These are phyloP conservation scores for Hystrix brachyura DNA, from an alignment of 2,113 vertebrate species.

Conservation along the genomic window DNA sequence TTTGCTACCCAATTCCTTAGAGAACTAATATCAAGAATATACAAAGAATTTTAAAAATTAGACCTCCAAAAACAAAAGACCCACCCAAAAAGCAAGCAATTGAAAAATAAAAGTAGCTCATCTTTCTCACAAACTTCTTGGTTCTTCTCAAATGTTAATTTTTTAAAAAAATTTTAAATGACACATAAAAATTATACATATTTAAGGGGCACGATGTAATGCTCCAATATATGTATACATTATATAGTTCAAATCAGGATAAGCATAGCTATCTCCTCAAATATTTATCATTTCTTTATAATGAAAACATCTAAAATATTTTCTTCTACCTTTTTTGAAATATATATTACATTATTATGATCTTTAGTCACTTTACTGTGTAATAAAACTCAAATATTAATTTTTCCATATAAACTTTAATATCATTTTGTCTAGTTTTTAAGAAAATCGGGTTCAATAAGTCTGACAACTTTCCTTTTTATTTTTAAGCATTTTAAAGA, in stretches of 20 bases:
- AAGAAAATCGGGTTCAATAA: conserved; percentile 3
- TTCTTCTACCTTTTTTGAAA: not conserved
- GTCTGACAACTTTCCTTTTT: not conserved
- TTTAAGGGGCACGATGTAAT: not conserved
- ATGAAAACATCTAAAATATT: not conserved
- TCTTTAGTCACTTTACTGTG: not conserved
- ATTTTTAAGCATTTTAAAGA: not conserved
- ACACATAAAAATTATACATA: not conserved
- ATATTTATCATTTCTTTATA: not conserved
- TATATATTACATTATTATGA: not conserved
- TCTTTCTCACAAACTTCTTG: not conserved
- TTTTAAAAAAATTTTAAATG: not conserved
- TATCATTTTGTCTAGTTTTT: not conserved
- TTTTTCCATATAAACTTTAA: conserved; percentile 10
- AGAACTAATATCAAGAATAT: no score
- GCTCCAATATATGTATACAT: not conserved
- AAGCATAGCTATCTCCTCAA: not conserved
- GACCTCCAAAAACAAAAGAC: not conserved
- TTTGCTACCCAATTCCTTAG: no score
- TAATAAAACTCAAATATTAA: not conserved
- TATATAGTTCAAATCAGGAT: not conserved
- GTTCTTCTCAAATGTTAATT: not conserved
- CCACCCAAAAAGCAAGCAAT: not conserved
- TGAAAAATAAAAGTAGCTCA: not conserved
- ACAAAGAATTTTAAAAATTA: not conserved